Evolutionary conservation across 2,113 vertebrate genomes (phyloP).

Genomic region (Prunella himalayana): DNA sequence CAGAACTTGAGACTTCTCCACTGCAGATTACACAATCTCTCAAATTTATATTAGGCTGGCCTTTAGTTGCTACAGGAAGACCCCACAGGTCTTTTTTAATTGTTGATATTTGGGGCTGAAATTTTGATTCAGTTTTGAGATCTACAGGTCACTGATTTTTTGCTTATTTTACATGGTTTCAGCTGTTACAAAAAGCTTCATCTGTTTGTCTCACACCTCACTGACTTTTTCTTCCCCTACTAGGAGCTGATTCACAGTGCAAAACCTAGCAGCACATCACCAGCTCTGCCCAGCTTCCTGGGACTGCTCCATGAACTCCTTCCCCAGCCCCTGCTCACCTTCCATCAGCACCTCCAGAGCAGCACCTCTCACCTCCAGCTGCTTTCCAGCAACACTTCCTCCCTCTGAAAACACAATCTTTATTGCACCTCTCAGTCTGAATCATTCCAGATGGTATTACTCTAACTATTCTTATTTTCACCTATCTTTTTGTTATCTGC

Average conservation of each 20-base stretch:
- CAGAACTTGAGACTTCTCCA: neutral
- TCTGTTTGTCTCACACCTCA: neutral
- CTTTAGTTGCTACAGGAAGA: neutral
- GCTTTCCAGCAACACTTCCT: neutral
- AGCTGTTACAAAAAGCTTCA: neutral
- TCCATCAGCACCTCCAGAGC: neutral
- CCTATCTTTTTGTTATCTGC: neutral
- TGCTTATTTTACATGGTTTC: neutral
- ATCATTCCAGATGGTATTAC: neutral
- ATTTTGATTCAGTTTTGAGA: neutral
- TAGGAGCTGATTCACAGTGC: neutral
- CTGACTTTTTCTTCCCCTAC: neutral
- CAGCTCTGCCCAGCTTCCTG: neutral
- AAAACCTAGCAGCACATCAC: neutral
- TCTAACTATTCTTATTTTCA: neutral
- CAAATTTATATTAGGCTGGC: neutral
- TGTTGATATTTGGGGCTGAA: neutral
- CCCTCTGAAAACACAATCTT: neutral
- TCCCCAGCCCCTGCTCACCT: neutral
- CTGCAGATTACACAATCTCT: neutral
- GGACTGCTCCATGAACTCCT: neutral
- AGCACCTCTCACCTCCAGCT: neutral
- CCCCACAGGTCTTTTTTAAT: neutral
- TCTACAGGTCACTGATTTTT: neutral
- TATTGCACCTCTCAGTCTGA: neutral